phyloP scores from a whole-genome alignment of 2,113 vertebrate genomes.

The Sisor rabdophorus region DNA sequence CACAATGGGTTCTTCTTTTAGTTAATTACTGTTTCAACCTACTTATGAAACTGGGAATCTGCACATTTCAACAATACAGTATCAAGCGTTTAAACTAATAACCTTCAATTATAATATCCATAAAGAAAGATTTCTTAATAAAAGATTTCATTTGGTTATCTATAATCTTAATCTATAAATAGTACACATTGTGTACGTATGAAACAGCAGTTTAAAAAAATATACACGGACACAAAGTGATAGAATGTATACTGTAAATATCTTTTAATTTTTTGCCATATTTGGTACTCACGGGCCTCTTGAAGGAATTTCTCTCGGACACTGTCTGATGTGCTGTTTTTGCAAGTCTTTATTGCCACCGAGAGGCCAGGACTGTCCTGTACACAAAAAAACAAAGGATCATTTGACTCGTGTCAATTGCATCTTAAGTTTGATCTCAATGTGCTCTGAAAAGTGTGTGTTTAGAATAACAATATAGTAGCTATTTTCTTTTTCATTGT shows the following conservation, averaged over 20 bases:
- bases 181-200: neutral
- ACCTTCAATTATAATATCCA: neutral
- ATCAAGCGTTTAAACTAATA: neutral
- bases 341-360: slow-evolving; percentile 97
- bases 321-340: slow-evolving; percentile 96
- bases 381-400: slow-evolving; percentile 2
- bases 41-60: too few relatives aligned
- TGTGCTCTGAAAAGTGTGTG: too few relatives aligned
- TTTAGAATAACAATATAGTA: too few relatives aligned
- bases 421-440: too few relatives aligned
- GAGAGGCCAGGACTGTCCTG: slow-evolving; percentile 92
- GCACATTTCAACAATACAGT: neutral
- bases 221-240: neutral
- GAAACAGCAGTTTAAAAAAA: neutral
- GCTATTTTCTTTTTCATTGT: too few relatives aligned
- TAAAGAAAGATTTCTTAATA: neutral
- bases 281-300: slow-evolving; percentile 87
- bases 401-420: neutral
- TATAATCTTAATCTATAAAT: too few relatives aligned
- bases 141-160: neutral
- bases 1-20: too few relatives aligned
- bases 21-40: too few relatives aligned
- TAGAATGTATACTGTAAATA: neutral
- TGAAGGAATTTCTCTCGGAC: slow-evolving; percentile 98
- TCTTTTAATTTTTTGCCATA: slow-evolving; percentile 22